These are phyloP conservation scores for Zaprionus lineosus DNA, from an alignment of 2,888 invertebrate species.

Conservation along the genomic window DNA sequence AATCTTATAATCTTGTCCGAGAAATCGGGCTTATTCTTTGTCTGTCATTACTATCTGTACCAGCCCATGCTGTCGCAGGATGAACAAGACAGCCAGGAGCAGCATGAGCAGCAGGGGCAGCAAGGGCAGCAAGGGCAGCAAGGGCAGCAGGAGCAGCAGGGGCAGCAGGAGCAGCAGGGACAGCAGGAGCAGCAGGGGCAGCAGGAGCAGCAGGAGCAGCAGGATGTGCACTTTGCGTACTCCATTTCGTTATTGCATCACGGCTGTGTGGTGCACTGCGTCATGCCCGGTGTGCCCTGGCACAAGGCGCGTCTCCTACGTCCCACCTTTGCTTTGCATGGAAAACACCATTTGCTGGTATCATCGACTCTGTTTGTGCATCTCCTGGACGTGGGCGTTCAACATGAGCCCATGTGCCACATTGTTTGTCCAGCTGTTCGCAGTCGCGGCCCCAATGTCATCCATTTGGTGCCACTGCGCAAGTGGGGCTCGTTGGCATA, in stretches of 20 bases:
- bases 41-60: conserved; percentile 93
- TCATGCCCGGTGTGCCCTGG: conserved; percentile 92
- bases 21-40: conserved; percentile 88
- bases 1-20: conserved; percentile 91
- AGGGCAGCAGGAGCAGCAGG: conserved; percentile 2
- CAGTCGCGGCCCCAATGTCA: conserved; percentile 82
- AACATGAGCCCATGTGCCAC: conserved; percentile 93
- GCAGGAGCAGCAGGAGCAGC: conserved; percentile 39
- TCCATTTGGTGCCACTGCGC: conserved; percentile 86
- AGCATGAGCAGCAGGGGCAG: conserved; percentile 13
- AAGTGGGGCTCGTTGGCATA: conserved; percentile 82
- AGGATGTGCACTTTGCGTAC: conserved; percentile 90
- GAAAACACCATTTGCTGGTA: conserved; percentile 90
- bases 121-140: conserved; percentile 57
- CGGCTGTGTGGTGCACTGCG: conserved; percentile 92
- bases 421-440: conserved; percentile 86
- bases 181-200: conserved; percentile 34
- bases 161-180: conserved; percentile 85
- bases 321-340: conserved; percentile 90
- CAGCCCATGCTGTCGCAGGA: conserved; percentile 85
- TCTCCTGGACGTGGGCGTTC: conserved; percentile 91
- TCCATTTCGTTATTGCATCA: conserved; percentile 92
- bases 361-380: conserved; percentile 93
- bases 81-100: conserved; percentile 74
- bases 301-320: conserved; percentile 89